A percentile compares a stretch with the other conserved stretches of the same genome.
These are phyloP conservation scores for Trichonephila clavata DNA, from an alignment of 1,140 invertebrate genomes.

Conservation along the genomic window DNA sequence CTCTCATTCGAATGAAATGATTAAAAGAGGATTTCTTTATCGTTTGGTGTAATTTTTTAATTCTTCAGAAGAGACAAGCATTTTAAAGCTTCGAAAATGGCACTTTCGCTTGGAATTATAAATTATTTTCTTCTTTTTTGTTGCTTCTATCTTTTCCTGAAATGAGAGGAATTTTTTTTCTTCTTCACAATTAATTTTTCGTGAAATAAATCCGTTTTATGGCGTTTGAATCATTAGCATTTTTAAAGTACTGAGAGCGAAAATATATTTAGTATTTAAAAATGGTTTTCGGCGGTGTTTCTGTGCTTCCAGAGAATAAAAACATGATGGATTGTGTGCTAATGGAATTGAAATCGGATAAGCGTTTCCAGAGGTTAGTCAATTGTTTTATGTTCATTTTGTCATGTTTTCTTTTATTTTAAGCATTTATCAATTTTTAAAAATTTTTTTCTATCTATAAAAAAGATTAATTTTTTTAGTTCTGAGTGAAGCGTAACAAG, in stretches of 20 bases:
- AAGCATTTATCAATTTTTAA: background rate
- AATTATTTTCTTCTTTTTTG: background rate
- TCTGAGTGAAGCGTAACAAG: too few species aligned
- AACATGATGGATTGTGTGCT: conserved; percentile 74
- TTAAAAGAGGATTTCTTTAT: conserved; percentile 37
- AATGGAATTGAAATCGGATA: conserved; percentile 60
- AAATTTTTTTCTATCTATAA: too few species aligned
- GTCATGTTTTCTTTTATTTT: background rate
- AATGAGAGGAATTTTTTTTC: background rate
- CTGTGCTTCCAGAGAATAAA: conserved; percentile 67
- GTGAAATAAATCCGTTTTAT: background rate
- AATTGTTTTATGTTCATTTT: conserved; percentile 32
- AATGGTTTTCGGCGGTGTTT: conserved; percentile 68
- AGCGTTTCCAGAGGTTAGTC: conserved; percentile 60
- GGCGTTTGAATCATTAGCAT: background rate
- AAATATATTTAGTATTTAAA: conserved; percentile 1
- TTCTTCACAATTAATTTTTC: background rate
- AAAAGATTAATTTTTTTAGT: too few species aligned
- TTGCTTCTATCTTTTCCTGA: background rate
- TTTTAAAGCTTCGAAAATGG: background rate
- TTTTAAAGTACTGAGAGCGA: background rate
- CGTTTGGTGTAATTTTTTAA: background rate
- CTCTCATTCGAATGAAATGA: conserved; percentile 8
- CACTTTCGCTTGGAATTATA: background rate
- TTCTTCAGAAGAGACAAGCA: background rate